Percentiles rank a stretch among this genome's conserved stretches.
Conservation (phyloP, 2,888 invertebrate genomes). For the Cephus nigrinus region DNA sequence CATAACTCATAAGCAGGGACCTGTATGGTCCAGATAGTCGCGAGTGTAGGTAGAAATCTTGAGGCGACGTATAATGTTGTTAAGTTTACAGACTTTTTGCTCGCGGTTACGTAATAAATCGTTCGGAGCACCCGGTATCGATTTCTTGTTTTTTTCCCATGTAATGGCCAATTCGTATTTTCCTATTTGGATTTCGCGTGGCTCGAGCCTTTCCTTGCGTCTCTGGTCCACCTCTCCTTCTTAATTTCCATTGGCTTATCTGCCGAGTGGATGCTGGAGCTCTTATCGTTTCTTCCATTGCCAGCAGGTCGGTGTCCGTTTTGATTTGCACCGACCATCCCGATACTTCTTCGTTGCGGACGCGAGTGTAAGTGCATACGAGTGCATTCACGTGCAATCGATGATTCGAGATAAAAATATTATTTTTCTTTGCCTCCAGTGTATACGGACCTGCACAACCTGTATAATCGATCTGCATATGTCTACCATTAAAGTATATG, state of each 20-base stretch:
- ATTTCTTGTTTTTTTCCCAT: neutral
- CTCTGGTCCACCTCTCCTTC: no score
- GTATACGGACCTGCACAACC: neutral
- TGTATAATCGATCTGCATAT: neutral
- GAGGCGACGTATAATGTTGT: neutral
- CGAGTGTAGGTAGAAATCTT: neutral
- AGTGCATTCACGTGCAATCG: neutral
- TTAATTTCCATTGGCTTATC: neutral
- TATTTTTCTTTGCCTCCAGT: neutral
- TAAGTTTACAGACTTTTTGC: constrained; percentile 2
- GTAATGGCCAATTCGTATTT: neutral
- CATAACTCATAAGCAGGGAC: constrained; percentile 45
- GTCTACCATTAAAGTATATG: neutral
- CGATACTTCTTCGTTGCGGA: neutral
- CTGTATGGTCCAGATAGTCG: neutral
- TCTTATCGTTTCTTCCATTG: neutral
- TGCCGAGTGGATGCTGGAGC: neutral
- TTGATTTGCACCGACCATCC: neutral
- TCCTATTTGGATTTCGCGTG: neutral
- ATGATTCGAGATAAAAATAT: neutral
- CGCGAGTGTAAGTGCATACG: neutral
- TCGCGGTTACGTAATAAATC: neutral
- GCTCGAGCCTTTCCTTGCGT: neutral
- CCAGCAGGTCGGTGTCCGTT: neutral
- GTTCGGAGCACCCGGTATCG: neutral